phyloP scores from a whole-genome alignment of 2,888 invertebrate species.

The Cantharis flavilabris region DNA sequence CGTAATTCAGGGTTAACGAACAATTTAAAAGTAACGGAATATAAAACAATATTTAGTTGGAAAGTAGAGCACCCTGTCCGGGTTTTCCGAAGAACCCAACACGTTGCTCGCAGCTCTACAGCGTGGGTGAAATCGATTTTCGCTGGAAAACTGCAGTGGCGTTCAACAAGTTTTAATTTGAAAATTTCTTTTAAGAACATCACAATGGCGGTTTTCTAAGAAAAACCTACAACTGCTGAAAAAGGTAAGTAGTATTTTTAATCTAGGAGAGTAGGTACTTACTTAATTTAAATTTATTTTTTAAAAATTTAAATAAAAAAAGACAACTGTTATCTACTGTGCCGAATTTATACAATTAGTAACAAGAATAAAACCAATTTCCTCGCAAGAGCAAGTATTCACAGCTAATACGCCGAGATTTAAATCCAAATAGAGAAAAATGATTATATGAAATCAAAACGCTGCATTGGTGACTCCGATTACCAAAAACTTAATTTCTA shows the following conservation, averaged over 20 bases:
- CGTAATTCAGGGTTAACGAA: background rate
- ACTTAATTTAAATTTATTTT: no score
- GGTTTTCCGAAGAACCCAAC: constrained; percentile 16
- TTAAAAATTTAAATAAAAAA: no score
- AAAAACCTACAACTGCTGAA: no score
- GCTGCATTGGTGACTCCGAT: no score
- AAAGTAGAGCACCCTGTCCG: constrained; percentile 15
- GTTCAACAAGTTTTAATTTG: constrained; percentile 18
- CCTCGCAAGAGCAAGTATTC: no score
- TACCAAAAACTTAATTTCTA: no score
- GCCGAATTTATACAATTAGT: background rate
- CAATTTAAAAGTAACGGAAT: background rate
- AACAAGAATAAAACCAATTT: background rate
- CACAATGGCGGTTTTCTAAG: background rate
- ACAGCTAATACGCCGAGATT: no score
- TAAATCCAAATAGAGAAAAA: no score
- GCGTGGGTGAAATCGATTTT: constrained; percentile 23
- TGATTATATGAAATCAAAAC: no score
- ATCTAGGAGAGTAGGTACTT: no score
- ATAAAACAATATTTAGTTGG: constrained; percentile 4
- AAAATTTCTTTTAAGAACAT: background rate
- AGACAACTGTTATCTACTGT: no score
- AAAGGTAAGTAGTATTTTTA: no score
- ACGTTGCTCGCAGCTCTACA: constrained; percentile 15
- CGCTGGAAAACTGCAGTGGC: constrained; percentile 19